Conservation (phyloP, 2,113 vertebrate species). For the Muscicapa adusta region DNA sequence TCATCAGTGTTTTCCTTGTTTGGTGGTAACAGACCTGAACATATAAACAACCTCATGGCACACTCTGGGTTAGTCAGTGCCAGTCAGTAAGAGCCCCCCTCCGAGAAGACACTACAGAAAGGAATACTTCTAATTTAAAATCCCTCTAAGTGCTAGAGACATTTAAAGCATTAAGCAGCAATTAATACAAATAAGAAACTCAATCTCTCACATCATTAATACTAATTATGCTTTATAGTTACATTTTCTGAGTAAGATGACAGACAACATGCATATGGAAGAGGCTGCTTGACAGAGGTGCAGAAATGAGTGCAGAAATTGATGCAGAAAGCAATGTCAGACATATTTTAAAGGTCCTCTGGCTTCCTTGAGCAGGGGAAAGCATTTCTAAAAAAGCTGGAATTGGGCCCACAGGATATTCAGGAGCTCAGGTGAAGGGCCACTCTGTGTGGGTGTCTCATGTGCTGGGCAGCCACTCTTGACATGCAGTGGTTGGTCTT, state of each 20-base stretch:
- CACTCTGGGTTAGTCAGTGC: neutral
- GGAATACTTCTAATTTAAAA: constrained; percentile 45
- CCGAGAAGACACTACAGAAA: neutral
- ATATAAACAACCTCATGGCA: constrained; percentile 9
- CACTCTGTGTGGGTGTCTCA: neutral
- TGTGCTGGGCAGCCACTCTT: accelerated
- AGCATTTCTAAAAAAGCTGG: neutral
- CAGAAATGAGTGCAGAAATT: constrained; percentile 59
- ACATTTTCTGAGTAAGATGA: constrained; percentile 65
- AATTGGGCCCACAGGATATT: neutral
- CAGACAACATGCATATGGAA: constrained; percentile 71
- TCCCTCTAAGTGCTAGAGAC: constrained; percentile 41
- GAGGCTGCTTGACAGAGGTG: constrained; percentile 61
- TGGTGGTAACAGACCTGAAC: constrained; percentile 18
- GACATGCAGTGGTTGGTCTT: accelerated
- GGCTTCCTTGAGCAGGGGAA: neutral
- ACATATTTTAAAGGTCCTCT: constrained; percentile 32
- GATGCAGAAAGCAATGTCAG: constrained; percentile 36
- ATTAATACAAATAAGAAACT: constrained; percentile 69
- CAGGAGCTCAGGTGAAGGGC: neutral
- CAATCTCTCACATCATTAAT: constrained; percentile 67
- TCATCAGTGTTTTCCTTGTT: neutral
- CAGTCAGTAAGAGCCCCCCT: constrained; percentile 37
- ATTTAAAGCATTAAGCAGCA: constrained; percentile 71
- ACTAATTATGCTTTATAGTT: constrained; percentile 70